phyloP scores from a whole-genome alignment of 2,113 vertebrate genomes.

The Muscicapa adusta region DNA sequence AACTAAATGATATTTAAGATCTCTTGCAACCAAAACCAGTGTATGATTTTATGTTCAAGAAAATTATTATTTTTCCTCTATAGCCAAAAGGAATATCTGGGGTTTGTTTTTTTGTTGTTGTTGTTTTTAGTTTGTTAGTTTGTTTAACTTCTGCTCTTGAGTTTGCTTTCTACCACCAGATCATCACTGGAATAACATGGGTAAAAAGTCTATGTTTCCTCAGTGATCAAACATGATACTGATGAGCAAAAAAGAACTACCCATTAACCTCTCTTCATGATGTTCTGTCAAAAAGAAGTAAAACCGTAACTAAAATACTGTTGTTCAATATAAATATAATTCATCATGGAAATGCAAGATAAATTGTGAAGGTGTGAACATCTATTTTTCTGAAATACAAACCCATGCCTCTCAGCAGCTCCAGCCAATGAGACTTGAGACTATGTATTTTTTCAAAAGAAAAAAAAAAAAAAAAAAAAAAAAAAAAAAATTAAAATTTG shows the following conservation, averaged over 20 bases:
- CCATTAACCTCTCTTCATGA: not conserved
- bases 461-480: not conserved
- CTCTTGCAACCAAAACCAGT: rapidly evolving
- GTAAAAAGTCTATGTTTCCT: not conserved
- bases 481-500: too few species aligned
- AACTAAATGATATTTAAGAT: not conserved
- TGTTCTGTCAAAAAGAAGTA: not conserved
- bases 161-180: not conserved
- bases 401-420: not conserved
- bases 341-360: not conserved
- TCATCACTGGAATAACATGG: not conserved
- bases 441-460: not conserved
- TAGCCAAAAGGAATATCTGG: not conserved
- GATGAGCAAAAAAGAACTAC: not conserved
- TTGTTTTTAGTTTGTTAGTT: too few species aligned
- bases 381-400: not conserved
- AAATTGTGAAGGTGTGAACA: not conserved
- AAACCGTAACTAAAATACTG: not conserved
- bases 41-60: not conserved
- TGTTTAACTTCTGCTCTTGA: not conserved
- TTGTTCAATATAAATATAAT: not conserved
- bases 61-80: not conserved
- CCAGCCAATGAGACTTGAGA: not conserved
- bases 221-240: not conserved
- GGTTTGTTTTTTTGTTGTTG: rapidly evolving